Conservation (phyloP, 2,888 invertebrate genomes). For the Galeruca laticollis region DNA sequence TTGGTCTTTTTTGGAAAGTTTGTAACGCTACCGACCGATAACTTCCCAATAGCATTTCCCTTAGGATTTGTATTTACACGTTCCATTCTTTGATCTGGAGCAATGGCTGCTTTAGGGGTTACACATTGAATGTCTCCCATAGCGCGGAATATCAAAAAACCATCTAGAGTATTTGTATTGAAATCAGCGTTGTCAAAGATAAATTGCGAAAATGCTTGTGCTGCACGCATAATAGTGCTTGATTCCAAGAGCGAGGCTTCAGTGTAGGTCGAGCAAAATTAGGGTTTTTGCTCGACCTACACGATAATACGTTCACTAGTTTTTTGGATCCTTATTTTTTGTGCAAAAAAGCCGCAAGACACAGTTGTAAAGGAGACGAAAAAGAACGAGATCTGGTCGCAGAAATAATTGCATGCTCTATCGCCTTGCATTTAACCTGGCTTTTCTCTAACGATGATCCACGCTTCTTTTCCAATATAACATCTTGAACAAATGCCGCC, state of each 20-base stretch:
- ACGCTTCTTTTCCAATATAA: conserved; percentile 29
- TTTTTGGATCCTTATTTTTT: conserved; percentile 50
- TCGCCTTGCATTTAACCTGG: too few relatives aligned
- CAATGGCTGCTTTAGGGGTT: background rate
- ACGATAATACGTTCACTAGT: conserved; percentile 45
- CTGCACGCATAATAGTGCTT: background rate
- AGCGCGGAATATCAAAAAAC: conserved; percentile 44
- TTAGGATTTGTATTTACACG: background rate
- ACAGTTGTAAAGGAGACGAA: conserved; percentile 41
- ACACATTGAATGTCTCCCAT: conserved; percentile 27
- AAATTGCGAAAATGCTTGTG: conserved; percentile 13
- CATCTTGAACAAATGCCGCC: conserved; percentile 7
- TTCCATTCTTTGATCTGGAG: conserved; percentile 1
- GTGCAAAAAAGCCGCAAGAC: conserved; percentile 43
- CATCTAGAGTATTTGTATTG: conserved; percentile 48
- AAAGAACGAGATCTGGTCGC: conserved; percentile 43
- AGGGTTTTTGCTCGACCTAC: too few relatives aligned
- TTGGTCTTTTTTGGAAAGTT: too few relatives aligned
- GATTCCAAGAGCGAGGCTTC: too few relatives aligned
- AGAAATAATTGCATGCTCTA: conserved; percentile 45
- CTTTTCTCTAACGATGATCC: conserved; percentile 15
- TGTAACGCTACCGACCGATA: background rate
- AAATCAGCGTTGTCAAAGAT: too few relatives aligned
- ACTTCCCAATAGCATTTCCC: background rate
- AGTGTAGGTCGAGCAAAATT: conserved; percentile 49